Conservation (phyloP, 2,113 vertebrate genomes). For the Hippocampus zosterae region DNA sequence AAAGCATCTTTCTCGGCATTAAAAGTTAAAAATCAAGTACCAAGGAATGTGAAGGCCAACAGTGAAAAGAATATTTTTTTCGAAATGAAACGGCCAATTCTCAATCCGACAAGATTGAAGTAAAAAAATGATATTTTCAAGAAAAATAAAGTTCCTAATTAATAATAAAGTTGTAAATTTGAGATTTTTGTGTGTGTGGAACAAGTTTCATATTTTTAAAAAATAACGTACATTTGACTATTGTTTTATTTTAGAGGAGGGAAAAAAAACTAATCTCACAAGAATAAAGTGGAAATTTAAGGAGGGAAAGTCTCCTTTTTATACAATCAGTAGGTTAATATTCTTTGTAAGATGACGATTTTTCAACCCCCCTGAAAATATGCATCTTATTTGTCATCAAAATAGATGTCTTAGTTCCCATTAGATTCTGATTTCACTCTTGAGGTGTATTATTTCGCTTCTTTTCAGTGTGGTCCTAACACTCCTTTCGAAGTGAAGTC, state of each 20-base stretch:
- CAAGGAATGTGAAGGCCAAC: background rate
- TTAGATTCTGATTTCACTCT: background rate
- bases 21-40: conserved; percentile 15
- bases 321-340: background rate
- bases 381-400: background rate
- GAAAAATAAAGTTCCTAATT: background rate
- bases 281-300: too few species aligned
- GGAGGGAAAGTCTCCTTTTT: background rate
- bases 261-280: too few species aligned
- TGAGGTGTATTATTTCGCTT: background rate
- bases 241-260: too few species aligned
- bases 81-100: too few species aligned
- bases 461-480: background rate
- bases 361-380: background rate
- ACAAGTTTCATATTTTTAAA: too few species aligned
- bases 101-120: too few species aligned
- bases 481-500: conserved; percentile 34
- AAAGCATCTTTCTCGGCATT: conserved; percentile 29
- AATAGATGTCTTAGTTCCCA: background rate
- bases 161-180: background rate
- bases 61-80: background rate
- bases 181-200: background rate
- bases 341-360: background rate
- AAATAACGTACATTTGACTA: too few species aligned
- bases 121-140: background rate